These are phyloP conservation scores for Dasyprocta punctata DNA, from an alignment of 2,113 vertebrate species.

Conservation along the genomic window DNA sequence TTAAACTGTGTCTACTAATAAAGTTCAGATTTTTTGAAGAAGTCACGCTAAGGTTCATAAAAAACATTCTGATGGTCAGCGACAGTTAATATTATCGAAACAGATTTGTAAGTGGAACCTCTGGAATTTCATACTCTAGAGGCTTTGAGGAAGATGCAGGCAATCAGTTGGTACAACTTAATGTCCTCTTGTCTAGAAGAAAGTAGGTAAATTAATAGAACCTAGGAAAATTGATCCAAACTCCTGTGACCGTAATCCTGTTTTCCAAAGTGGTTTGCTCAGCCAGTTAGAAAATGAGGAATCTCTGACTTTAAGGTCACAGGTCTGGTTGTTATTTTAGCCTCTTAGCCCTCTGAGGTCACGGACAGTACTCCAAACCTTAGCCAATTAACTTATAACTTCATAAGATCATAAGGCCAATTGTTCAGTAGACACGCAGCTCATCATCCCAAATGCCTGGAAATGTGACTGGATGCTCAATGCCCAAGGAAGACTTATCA, in stretches of 20 bases:
- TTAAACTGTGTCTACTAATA: background rate
- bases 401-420: background rate
- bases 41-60: background rate
- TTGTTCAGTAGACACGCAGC: background rate
- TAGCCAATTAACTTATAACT: background rate
- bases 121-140: background rate
- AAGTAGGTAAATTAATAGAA: constrained; percentile 12
- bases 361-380: background rate
- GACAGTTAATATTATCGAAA: background rate
- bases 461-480: background rate
- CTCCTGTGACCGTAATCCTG: background rate
- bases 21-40: background rate
- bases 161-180: background rate
- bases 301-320: background rate
- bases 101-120: background rate
- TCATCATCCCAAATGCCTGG: background rate
- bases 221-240: background rate
- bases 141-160: background rate
- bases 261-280: background rate
- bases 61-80: background rate
- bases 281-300: background rate
- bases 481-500: background rate
- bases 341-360: background rate
- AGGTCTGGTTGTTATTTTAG: background rate
- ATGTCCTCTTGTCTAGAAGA: background rate